Base-by-base conservation (phyloP, 2,113 vertebrate genomes). In the Cyanoramphus novaezelandiae region DNA sequence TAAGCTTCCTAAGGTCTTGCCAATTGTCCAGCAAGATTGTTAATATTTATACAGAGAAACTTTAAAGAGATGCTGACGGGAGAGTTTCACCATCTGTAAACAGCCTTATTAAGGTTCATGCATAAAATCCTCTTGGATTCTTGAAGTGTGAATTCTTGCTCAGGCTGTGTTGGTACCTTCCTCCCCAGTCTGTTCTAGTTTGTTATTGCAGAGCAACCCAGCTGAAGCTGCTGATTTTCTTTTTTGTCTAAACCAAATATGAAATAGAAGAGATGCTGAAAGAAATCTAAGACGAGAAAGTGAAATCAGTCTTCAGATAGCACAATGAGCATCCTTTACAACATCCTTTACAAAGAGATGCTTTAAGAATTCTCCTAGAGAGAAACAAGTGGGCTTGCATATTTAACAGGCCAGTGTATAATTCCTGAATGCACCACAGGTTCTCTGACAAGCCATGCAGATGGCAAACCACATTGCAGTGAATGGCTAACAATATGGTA, bases 21-120 rank as follows among this genome's bases (percentile, higher is more conserved):
- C 96, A 93, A 91, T 92, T 95, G 92, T 96, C 95, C 92, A 2
- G 64, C 69, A 94, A 64, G 79, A 81, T 29, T 94, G 90, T 89
- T 97, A 94, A 74, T 97, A 62, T 95, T 97, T 95, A 53, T 92
- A 65, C 53, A 33, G 76, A 64, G 82, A 74, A 90, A 88, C n/a
- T 91, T 87, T 92, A 90, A 86, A 85, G 91, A 39, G 70, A 93
- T 89, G 75, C 82, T 97, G 90, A 90, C 80, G 63, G 86, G 72
- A 91, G 86, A 75, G 44, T 86, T 89, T 88, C 72, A 76, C 90
- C 80, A 55, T 91, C 86, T 92, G 31, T 87, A 92, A 94, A 89
- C 53, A 94, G 77, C 59, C 77, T 92, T 92, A 87, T 82, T 91
- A 93, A 80, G 49, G 60, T 46, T 94, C 83, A 92, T 69, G 91